Evolutionary conservation across 2,888 invertebrate species (phyloP), one percentile per base, ranked within the genome.

Genomic region (Torymus texanus): DNA sequence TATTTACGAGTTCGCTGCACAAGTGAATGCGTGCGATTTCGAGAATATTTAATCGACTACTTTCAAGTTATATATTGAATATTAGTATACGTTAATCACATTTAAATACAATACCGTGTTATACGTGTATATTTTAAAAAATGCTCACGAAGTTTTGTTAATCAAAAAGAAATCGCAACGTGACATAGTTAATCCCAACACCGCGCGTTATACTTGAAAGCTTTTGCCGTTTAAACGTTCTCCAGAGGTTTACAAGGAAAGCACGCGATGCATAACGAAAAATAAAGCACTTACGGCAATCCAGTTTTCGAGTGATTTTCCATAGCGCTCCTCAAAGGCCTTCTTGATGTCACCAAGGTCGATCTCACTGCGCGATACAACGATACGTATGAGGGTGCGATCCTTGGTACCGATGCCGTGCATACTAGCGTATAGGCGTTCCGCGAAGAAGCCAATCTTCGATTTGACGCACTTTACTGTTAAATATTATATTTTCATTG

Each of bases 281-380:
- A 0, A 53, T 13, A 53, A 65, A 65, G 14, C 14, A 93, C 94
- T 94, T 93, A 97, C 97, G 91, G 95, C 92, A 86, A 97, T 95
- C 95, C 95, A 96, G 86, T 93, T 94, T 88, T 96, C 97, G 88
- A 97, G 91, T 78, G 95, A 92, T 90, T 97, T 97, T 87, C 94
- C 95, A 88, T 95, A 97, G 88, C 94, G 94, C 85, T 93, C 92
- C 85, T 95, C 95, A 92, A 97, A 98, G 83, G 97, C 97, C 88
- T 95, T 94, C 90, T 97, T 97, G 88, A 98, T 97, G 90, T 97
- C 97, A 76, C 96, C 97, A 87, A 98, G 93, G 91, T 98, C 98
- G 85, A 97, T 96, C 92, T 97, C 96, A 77, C 96, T 95, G 90
- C 97, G 94, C 85, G 97, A 96, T 75, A 97, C 97, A 83, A 97